Base-by-base conservation (phyloP, 2,797 vertebrate species). In the Pyrocephalus nanus region DNA sequence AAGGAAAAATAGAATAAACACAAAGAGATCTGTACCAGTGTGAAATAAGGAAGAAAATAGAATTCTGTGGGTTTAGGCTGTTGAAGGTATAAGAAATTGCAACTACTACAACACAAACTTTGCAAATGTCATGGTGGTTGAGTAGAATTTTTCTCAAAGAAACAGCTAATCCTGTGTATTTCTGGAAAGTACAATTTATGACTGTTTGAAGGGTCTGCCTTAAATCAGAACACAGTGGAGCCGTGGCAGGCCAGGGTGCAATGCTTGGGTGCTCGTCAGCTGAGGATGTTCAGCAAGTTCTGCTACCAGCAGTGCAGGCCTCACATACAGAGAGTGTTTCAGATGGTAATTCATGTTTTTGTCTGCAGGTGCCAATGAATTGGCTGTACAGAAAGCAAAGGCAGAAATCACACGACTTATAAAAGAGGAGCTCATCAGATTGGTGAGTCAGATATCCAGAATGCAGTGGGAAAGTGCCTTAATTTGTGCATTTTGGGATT, bases 311-410 rank as follows among this genome's bases (percentile, higher is more conserved):
- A 38, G 8, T 70, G 67, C 36, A 51, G 43, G 40, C 57, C 79
- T 76, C 47, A 51, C 36, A 29, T n/a, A 22, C 40, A 64, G 71
- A 55, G 80, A 32, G 15, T 32, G 42, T 86, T 75, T 67, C 55
- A 60, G 76, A 27, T 61, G 23, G 29, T 34, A 70, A 92, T 22
- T 6, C 18, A 2, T 55, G 42, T 21, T 77, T 95, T 53, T 70
- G 51, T 86, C 54, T 93, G 42, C 76, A 98, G 99, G 99, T 98
- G 99, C 99, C 60, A 99, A 99, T 85, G 99, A 99, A 96, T 95
- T 99, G 97, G 99, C 99, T 91, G 99, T 99, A 81, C 99, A 99
- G 97, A 99, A 99, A 98, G 99, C 99, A 48, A 99, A 99, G 96
- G 99, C 99, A 11, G 99, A 99, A 98, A 99, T 99, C 93, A 99